phyloP scores from a whole-genome alignment of 2,888 invertebrate genomes.

The Tinea trinotella region DNA sequence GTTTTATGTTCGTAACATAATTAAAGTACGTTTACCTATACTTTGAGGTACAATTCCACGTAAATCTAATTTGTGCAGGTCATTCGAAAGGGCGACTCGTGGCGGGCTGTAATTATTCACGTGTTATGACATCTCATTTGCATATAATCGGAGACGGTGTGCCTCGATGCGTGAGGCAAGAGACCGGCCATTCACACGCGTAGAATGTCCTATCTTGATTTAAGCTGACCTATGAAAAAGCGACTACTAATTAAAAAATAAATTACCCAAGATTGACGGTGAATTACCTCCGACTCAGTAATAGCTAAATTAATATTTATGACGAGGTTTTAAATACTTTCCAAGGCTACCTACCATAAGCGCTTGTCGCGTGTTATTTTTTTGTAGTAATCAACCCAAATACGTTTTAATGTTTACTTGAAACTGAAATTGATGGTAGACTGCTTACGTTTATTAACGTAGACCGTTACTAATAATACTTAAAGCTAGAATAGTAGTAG shows the following conservation, averaged over 20 bases:
- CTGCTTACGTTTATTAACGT: too few relatives aligned
- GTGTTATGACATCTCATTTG: conserved; percentile 71
- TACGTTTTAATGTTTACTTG: not conserved
- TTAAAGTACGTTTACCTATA: conserved; percentile 22
- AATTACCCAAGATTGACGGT: conserved; percentile 57
- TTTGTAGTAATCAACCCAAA: not conserved
- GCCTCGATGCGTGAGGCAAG: conserved; percentile 60
- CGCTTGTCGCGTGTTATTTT: not conserved
- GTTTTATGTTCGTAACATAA: too few relatives aligned
- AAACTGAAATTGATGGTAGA: not conserved
- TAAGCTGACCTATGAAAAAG: conserved; percentile 65
- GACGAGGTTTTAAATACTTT: not conserved
- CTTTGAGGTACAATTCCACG: conserved; percentile 40
- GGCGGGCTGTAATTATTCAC: conserved; percentile 68
- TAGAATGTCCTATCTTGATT: conserved; percentile 55
- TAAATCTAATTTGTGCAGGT: conserved; percentile 66
- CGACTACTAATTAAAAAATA: conserved; percentile 68
- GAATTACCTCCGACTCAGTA: conserved; percentile 31
- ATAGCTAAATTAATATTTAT: conserved; percentile 15
- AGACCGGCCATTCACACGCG: conserved; percentile 65
- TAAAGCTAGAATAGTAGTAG: too few relatives aligned
- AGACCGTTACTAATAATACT: too few relatives aligned
- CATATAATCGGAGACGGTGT: conserved; percentile 66
- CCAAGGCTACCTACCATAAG: conserved; percentile 1
- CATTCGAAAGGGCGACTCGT: conserved; percentile 65